Evolutionary conservation across 2,797 vertebrate species (phyloP), one percentile per base, ranked within the genome.

Genomic region (Dromococcyx pavoninus): DNA sequence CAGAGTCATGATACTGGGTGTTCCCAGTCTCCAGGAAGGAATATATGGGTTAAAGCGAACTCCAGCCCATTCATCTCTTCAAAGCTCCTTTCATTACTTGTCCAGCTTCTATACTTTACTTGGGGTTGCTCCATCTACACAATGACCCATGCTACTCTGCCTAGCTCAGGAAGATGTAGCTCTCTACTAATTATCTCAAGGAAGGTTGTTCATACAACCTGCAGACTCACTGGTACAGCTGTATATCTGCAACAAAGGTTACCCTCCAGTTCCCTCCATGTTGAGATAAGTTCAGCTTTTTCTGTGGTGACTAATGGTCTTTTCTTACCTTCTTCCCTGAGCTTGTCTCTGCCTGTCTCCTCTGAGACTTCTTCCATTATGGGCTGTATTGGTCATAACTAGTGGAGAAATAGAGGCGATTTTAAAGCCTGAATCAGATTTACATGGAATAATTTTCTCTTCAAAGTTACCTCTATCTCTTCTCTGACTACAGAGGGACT

Each of bases 291-390:
- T 65, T 65, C 41, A 25, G 2, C 48, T 77, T 91, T 83, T 21
- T 58, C 50, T 62, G 0, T 1, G 1, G 18, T 66, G 56, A 13
- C 15, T 66, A 43, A 2, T 62, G n/a, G 24, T 21, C 35, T 19
- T 28, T 51, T 6, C 58, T 79, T 46, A 41, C 19, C 13, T 89
- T 46, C 56, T 62, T 62, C 24, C 51, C 23, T 30, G 14, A 86
- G 35, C 11, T 80, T 15, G 10, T 74, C 61, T n/a, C 67, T 80
- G 33, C 23, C 13, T 10, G 2, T 16, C 16, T 61, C 11, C 37
- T 91, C 44, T 17, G 12, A 74, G n/a, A 43, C 33, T 57, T 74
- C 3, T 60, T 56, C 11, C 25, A 5, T 19, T n/a, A 18, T 2
- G 2, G 3, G 4, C 5, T 24, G 17, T 44, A 9, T 66, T 62